Evolutionary conservation across 37 sponge, comb jelly and placozoan genomes (phyloP).

Genomic region (Oopsacas minuta): DNA sequence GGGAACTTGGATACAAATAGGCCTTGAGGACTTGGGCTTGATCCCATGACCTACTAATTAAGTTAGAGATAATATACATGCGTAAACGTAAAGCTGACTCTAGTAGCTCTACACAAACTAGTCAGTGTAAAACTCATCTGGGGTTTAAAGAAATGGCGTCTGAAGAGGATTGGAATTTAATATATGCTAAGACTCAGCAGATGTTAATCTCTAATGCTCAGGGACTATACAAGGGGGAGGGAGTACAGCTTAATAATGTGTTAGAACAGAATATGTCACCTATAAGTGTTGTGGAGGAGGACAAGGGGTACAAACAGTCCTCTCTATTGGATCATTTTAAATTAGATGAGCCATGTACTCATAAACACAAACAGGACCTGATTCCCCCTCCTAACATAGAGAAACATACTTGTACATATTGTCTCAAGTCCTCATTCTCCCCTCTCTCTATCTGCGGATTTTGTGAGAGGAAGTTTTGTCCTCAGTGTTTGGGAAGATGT

Average conservation of each 20-base stretch:
- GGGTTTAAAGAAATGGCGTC: constrained; percentile 14
- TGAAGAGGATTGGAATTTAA: background rate
- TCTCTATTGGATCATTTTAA: constrained; percentile 16
- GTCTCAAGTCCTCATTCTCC: background rate
- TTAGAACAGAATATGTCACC: background rate
- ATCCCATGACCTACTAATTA: too few relatives aligned
- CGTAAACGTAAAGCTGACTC: background rate
- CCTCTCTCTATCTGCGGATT: background rate
- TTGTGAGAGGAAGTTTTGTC: background rate
- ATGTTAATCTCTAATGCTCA: constrained; percentile 1
- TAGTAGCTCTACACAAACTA: background rate
- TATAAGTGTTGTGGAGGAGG: background rate
- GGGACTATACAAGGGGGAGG: background rate
- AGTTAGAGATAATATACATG: background rate
- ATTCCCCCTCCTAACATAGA: background rate
- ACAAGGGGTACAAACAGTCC: background rate
- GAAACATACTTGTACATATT: background rate
- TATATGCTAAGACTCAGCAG: background rate
- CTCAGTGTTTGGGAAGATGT: background rate
- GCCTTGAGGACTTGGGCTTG: too few relatives aligned
- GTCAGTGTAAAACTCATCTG: background rate
- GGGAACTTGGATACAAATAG: too few relatives aligned
- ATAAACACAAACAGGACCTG: background rate
- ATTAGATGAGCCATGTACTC: background rate
- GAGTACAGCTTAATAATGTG: background rate